Evolutionary conservation across 2,797 vertebrate species (phyloP), one percentile per base, ranked within the genome.

Genomic region (Chelidonichthys spinosus): DNA sequence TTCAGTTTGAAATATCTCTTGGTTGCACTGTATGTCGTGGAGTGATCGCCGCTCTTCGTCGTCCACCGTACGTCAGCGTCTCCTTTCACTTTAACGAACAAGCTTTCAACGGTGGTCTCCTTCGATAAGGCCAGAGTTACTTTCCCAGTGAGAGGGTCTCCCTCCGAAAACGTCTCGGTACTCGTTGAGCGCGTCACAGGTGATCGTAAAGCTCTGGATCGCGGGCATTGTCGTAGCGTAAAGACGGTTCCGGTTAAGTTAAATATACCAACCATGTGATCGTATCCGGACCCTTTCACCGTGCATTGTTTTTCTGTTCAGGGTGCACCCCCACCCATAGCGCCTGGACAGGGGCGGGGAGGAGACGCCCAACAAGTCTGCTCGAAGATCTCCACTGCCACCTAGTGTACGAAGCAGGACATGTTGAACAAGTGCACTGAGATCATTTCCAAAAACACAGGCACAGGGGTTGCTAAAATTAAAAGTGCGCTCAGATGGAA

Each of bases 1-100:
- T 97, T 98, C 63, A 96, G 87, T 88, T 96, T 98, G 82, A 98
- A 97, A 73, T 96, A 96, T 86, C 97, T 95, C 47, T 91, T 95
- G 87, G 96, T 91, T 67, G 95, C 93, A 0, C 90, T 91, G 87
- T 96, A 96, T 3, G 95, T 94, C 32, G 91, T 73, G 0, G 85
- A 94, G 6, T 87, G 84, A 44, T 95, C 93, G 66, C 93, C 94
- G 17, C 85, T 76, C 18, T 85, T 94, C 35, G 89, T 91, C 0
- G 95, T 95, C 98, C 98, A 99, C 2, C 86, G 88, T 14, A 98
- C 97, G 36, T 95, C 85, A 0, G 96, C 96, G 66, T 97, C 96
- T 44, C 97, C 97, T 76, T 95, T 96, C 0, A 93, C 94, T 79
- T 98, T 96, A 2, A 99, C 93, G 74, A 93, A 96, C 3, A 98